Conservation (phyloP, 2,113 vertebrate species). For the Hylia prasina region DNA sequence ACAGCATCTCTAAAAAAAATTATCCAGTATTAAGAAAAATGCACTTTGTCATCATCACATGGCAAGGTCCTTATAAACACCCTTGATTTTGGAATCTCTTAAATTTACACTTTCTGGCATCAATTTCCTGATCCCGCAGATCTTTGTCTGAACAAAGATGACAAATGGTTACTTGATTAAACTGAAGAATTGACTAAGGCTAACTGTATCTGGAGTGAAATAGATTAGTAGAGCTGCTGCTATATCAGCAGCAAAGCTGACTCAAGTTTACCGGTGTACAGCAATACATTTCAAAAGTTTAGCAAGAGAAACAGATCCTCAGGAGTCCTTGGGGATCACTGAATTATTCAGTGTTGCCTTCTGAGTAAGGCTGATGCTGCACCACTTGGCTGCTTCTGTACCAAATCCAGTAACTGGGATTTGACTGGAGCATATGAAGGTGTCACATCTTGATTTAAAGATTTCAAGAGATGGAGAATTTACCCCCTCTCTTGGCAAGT, state of each 20-base stretch:
- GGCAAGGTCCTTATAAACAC: neutral
- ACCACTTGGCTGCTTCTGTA: neutral
- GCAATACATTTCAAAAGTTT: neutral
- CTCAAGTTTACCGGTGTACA: neutral
- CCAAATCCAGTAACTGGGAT: neutral
- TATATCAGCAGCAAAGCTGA: neutral
- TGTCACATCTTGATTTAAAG: neutral
- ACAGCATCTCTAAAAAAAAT: neutral
- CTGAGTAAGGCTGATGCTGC: neutral
- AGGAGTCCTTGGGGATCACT: neutral
- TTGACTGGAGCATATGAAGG: neutral
- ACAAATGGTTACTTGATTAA: neutral
- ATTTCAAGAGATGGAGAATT: neutral
- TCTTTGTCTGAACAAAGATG: neutral
- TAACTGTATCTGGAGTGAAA: neutral
- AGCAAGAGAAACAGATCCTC: neutral
- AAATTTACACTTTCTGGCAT: neutral
- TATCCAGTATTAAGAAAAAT: neutral
- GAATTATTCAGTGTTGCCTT: slow-evolving; percentile 17
- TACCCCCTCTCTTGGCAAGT: neutral
- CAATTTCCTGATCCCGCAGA: neutral
- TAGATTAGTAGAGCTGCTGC: neutral
- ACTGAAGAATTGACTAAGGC: neutral
- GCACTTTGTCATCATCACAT: neutral
- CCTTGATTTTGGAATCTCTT: neutral